phyloP scores from a whole-genome alignment of 2,797 vertebrate species.

The Iguana delicatissima region DNA sequence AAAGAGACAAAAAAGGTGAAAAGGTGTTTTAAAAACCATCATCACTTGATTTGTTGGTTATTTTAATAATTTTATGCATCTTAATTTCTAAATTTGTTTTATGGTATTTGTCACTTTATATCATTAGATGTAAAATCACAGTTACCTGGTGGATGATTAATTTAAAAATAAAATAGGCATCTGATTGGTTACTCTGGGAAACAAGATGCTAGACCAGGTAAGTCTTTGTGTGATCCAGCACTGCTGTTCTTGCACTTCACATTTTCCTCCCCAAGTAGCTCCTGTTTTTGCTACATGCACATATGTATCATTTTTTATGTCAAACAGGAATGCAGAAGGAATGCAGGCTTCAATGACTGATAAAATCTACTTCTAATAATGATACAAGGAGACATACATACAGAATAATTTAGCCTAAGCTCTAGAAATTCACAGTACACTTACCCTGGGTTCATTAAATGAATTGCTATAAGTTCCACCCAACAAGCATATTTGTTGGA shows the following conservation, averaged over 20 bases:
- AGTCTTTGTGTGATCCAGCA: neutral
- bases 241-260: neutral
- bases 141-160: no score
- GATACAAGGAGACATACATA: neutral
- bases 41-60: no score
- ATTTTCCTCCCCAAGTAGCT: neutral
- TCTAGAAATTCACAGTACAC: constrained; percentile 60
- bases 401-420: neutral
- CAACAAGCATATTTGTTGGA: constrained; percentile 90
- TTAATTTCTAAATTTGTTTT: no score
- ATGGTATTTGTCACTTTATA: no score
- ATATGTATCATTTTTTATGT: neutral
- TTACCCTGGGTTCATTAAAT: constrained; percentile 91
- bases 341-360: neutral
- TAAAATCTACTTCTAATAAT: neutral
- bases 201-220: neutral
- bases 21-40: no score
- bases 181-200: neutral
- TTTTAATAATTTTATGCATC: no score
- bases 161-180: no score
- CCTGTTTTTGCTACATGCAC: neutral
- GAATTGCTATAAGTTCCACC: constrained; percentile 93
- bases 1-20: no score
- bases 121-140: no score
- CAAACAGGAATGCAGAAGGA: neutral